A percentile compares a stretch with the other conserved stretches of the same genome.
phyloP scores from a whole-genome alignment of 2,113 vertebrate species.

The Actenoides hombroni region DNA sequence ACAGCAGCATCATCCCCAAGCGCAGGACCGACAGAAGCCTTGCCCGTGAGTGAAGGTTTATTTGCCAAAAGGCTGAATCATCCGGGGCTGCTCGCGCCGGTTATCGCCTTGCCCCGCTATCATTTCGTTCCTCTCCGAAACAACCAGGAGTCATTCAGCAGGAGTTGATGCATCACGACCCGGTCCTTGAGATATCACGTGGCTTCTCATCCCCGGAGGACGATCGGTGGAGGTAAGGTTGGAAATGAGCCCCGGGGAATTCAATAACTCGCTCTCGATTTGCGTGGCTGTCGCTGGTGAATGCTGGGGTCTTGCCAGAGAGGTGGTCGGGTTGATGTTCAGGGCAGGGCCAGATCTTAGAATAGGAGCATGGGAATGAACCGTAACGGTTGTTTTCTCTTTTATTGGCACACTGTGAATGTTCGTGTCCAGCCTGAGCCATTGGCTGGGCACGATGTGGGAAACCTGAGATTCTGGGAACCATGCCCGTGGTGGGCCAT shows the following conservation, averaged over 20 bases:
- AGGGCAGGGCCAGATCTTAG: neutral
- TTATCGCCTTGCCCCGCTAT: neutral
- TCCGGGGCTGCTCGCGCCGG: fast-evolving
- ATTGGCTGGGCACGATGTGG: fast-evolving
- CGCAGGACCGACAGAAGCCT: fast-evolving
- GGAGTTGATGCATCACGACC: neutral
- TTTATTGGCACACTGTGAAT: neutral
- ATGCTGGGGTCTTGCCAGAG: neutral
- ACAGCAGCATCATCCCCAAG: neutral
- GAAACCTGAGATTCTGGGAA: neutral
- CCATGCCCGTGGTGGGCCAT: fast-evolving
- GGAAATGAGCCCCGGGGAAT: neutral
- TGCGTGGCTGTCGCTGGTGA: fast-evolving
- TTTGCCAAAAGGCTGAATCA: neutral
- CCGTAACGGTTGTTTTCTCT: fast-evolving
- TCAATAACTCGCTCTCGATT: neutral
- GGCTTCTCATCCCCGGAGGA: neutral
- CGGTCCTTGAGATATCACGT: neutral
- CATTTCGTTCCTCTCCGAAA: neutral
- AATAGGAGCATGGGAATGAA: neutral
- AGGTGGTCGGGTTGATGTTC: neutral
- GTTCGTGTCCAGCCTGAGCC: neutral
- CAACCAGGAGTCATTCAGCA: neutral
- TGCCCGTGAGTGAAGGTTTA: fast-evolving
- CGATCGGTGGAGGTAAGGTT: neutral